phyloP scores from a whole-genome alignment of 2,888 invertebrate genomes.

The Noctua pronuba region DNA sequence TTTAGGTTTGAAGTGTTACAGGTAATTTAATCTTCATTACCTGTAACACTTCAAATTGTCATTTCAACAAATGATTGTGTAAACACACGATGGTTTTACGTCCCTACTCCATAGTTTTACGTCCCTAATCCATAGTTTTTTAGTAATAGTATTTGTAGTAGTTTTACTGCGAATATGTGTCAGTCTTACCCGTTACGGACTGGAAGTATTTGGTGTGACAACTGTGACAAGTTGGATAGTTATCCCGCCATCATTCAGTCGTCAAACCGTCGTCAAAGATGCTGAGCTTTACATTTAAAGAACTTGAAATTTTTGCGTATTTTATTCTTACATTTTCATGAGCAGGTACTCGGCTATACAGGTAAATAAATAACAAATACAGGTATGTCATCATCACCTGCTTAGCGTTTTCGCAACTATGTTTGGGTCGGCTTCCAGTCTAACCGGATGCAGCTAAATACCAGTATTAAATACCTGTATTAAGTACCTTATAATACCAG shows the following conservation, averaged over 20 bases:
- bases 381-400: not conserved
- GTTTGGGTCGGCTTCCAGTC: not conserved
- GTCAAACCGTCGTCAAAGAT: slow-evolving; percentile 30
- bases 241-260: slow-evolving; percentile 34
- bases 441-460: not conserved
- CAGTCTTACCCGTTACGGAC: slow-evolving; percentile 2
- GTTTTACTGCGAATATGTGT: slow-evolving; percentile 10
- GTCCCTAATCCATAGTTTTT: not conserved
- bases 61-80: not conserved
- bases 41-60: not conserved
- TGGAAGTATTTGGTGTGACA: slow-evolving; percentile 36
- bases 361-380: not conserved
- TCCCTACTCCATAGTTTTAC: not conserved
- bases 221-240: slow-evolving; percentile 37
- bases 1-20: not conserved
- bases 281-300: slow-evolving; percentile 1
- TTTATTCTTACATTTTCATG: slow-evolving; percentile 5
- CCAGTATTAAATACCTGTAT: too few species aligned
- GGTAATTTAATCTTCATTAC: not conserved
- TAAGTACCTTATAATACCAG: too few species aligned
- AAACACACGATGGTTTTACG: not conserved
- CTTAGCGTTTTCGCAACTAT: not conserved
- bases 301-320: not conserved
- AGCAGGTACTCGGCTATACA: not conserved
- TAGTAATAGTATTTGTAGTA: slow-evolving; percentile 14